Base-by-base conservation (phyloP, 2,113 vertebrate genomes). In the Ranitomeya imitator region DNA sequence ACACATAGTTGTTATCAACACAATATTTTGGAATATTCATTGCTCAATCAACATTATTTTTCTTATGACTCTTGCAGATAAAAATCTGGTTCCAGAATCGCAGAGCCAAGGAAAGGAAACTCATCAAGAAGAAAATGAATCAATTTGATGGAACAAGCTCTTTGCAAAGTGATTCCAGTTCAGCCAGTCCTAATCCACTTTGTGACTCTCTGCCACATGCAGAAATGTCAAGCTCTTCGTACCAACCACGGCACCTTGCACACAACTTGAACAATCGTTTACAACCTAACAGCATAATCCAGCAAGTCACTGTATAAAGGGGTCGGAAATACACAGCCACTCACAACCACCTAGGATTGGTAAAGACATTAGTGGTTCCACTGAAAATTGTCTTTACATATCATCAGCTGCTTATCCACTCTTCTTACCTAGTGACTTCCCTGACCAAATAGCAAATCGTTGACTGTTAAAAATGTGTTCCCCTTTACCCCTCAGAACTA, bases 51-150 rank as follows among this genome's bases (percentile, higher is more conserved):
- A 84, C 12, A 61, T 61, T 14, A 21, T 51, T 82, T 55, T n/a
- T 26, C 9, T 51, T 14, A 9, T 77, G 26, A 26, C 19, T 14
- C 85, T 88, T 63, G 60, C 91, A 98, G 97, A 97, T 98, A 55
- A 98, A 98, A 92, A 98, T 98, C 90, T 98, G 97, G 97, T 98
- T 98, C 91, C 97, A 98, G 93, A 98, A 98, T 89, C 97, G 97
- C 91, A 92, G 97, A 90, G 97, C 97, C 60, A 98, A 98, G 88
- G 97, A 98, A 91, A 94, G 97, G 77, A 98, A 98, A 86, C 79
- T 98, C 91, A 97, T 97, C 88, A 98, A 98, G 93, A 98, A 98
- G 96, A 97, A 97, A 91, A 91, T 97, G 96, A 97, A 95, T 88
- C 96, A 95, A 92, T 97, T 96, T 5, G 97, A 98, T 0, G 96